phyloP scores from a whole-genome alignment of 2,113 vertebrate species.

The Miniopterus natalensis region DNA sequence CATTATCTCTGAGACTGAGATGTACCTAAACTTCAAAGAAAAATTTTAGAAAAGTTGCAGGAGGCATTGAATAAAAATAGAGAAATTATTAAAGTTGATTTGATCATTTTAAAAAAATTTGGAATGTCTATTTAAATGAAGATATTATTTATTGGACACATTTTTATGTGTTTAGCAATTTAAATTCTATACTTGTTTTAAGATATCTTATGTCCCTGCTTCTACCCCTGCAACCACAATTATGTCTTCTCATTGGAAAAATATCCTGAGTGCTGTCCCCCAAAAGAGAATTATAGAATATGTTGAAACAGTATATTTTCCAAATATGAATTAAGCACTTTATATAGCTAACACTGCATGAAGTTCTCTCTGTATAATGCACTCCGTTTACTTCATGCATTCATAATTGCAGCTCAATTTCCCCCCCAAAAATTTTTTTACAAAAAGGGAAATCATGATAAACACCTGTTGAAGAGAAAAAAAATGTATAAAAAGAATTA shows the following conservation, averaged over 20 bases:
- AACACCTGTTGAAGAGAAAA: conserved; percentile 9
- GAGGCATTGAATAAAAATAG: not conserved
- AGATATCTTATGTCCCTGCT: not conserved
- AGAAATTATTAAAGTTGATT: conserved; percentile 34
- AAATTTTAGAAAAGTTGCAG: not conserved
- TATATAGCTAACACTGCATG: not conserved
- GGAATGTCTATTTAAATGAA: not conserved
- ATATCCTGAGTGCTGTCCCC: not conserved
- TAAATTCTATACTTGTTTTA: conserved; percentile 28
- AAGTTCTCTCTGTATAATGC: conserved; percentile 38
- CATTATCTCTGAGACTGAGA: not conserved
- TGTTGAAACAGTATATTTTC: not conserved
- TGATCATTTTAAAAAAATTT: not conserved
- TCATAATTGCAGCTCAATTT: conserved; percentile 2
- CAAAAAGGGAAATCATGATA: conserved; percentile 40
- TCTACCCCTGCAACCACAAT: not conserved
- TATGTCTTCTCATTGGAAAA: conserved; percentile 30
- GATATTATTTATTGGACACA: not conserved
- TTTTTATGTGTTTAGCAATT: not conserved
- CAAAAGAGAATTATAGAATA: conserved; percentile 41
- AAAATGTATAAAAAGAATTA: not conserved
- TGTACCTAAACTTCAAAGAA: conserved; percentile 34
- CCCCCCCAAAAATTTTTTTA: not conserved
- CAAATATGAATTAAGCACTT: conserved; percentile 29
- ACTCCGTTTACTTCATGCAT: not conserved